A percentile compares a stretch with the other conserved stretches of the same genome.
phyloP scores from a whole-genome alignment of 2,113 vertebrate species.

The Balaenoptera acutorostrata region DNA sequence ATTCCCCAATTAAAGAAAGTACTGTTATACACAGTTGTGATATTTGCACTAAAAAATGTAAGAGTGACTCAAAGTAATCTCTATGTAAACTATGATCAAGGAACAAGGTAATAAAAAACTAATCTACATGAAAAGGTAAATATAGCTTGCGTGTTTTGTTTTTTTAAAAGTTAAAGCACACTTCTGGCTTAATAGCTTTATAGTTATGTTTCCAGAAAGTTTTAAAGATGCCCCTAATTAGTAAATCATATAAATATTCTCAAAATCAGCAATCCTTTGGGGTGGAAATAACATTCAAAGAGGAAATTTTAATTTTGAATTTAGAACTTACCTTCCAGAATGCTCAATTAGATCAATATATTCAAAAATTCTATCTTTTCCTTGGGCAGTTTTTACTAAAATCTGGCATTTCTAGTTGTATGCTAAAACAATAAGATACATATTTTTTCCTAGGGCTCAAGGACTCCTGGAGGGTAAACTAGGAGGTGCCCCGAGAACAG shows the following conservation, averaged over 20 bases:
- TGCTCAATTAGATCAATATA: not conserved
- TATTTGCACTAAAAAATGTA: not conserved
- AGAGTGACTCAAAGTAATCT: not conserved
- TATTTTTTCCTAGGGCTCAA: too few species aligned
- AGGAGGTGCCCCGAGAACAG: not conserved
- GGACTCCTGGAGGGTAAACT: too few species aligned
- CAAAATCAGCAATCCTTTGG: not conserved
- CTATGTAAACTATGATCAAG: not conserved
- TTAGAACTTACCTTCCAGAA: not conserved
- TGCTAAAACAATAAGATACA: not conserved
- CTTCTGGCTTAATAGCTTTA: not conserved
- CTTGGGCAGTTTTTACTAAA: not conserved
- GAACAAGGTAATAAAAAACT: not conserved
- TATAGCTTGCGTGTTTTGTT: not conserved
- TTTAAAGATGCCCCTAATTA: not conserved
- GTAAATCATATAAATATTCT: not conserved
- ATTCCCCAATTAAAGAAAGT: not conserved
- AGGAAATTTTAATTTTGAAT: not conserved
- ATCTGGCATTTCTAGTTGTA: not conserved
- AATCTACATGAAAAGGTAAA: not conserved
- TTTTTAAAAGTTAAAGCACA: not conserved
- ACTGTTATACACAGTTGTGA: not conserved
- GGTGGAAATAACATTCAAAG: not conserved
- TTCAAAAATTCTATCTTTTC: not conserved
- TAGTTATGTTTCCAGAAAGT: not conserved